These are phyloP conservation scores for Sebastes ruberrimus DNA, from an alignment of 2,797 vertebrate genomes.

Conservation along the genomic window DNA sequence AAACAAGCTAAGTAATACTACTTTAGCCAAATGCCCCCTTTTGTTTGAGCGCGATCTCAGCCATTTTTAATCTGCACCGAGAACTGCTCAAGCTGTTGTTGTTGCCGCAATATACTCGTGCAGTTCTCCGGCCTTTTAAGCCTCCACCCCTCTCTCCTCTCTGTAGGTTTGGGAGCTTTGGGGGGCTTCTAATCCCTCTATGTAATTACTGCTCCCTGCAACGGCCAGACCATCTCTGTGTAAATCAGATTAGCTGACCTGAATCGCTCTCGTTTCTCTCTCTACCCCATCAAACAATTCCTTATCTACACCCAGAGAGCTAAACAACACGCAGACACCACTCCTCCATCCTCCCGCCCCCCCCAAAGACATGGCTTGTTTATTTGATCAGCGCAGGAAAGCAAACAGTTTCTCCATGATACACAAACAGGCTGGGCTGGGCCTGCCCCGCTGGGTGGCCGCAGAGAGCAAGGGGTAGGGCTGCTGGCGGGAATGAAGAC, in stretches of 20 bases:
- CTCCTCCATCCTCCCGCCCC: slow-evolving; percentile 61
- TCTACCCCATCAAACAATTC: slow-evolving; percentile 86
- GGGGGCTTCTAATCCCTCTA: slow-evolving; percentile 84
- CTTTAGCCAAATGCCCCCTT: slow-evolving; percentile 56
- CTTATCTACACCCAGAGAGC: slow-evolving; percentile 86
- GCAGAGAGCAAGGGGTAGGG: slow-evolving; percentile 31
- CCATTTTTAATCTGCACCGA: slow-evolving; percentile 68
- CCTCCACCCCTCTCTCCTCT: slow-evolving; percentile 67
- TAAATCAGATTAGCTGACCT: slow-evolving; percentile 88
- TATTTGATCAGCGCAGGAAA: slow-evolving; percentile 80
- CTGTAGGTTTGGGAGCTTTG: slow-evolving; percentile 60
- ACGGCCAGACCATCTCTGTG: slow-evolving; percentile 81
- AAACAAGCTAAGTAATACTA: slow-evolving; percentile 58
- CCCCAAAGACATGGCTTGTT: slow-evolving; percentile 74
- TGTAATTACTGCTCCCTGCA: slow-evolving; percentile 89
- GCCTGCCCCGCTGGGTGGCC: slow-evolving; percentile 64
- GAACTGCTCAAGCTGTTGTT: slow-evolving; percentile 74
- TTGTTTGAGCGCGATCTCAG: slow-evolving; percentile 51
- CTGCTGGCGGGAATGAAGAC: slow-evolving; percentile 18
- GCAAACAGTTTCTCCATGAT: slow-evolving; percentile 77
- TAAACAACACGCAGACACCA: slow-evolving; percentile 79
- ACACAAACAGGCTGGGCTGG: slow-evolving; percentile 75
- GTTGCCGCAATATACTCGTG: slow-evolving; percentile 61
- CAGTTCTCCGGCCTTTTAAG: slow-evolving; percentile 67
- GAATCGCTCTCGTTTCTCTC: slow-evolving; percentile 82